Conservation (phyloP, 2,888 invertebrate genomes). For the Rhagonycha lutea region DNA sequence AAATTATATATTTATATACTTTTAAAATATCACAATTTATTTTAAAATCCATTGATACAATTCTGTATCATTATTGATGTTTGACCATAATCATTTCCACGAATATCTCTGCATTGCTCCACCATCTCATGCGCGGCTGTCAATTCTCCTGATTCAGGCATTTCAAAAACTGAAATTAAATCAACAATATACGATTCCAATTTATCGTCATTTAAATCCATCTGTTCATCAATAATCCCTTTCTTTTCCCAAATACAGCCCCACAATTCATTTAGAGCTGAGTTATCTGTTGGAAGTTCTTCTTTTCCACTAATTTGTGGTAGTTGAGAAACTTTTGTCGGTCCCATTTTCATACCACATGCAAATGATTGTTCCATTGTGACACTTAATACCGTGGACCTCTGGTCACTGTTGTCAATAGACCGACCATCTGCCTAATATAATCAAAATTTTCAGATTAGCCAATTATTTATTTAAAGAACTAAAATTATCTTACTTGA, state of each 20-base stretch:
- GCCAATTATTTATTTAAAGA: neutral
- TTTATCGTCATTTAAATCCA: neutral
- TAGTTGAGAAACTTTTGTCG: neutral
- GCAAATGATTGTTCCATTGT: constrained; percentile 4
- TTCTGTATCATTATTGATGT: constrained; percentile 4
- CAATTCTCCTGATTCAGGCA: neutral
- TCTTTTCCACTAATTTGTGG: neutral
- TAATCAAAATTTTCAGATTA: neutral
- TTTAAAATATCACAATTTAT: neutral
- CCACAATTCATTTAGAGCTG: neutral
- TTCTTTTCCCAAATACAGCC: constrained; percentile 7
- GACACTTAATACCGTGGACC: neutral
- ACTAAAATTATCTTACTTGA: neutral
- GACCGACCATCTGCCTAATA: neutral
- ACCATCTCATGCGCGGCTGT: neutral
- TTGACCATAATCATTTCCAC: neutral
- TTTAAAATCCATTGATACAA: neutral
- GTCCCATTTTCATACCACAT: constrained; percentile 1
- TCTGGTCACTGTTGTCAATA: neutral
- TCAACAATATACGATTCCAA: neutral
- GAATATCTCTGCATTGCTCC: neutral
- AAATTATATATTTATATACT: neutral
- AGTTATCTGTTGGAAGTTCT: constrained; percentile 5
- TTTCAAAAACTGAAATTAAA: neutral
- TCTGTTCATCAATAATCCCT: neutral